Evolutionary conservation across 2,888 invertebrate species (phyloP), one percentile per base, ranked within the genome.

Genomic region (Ferrisia virgata): DNA sequence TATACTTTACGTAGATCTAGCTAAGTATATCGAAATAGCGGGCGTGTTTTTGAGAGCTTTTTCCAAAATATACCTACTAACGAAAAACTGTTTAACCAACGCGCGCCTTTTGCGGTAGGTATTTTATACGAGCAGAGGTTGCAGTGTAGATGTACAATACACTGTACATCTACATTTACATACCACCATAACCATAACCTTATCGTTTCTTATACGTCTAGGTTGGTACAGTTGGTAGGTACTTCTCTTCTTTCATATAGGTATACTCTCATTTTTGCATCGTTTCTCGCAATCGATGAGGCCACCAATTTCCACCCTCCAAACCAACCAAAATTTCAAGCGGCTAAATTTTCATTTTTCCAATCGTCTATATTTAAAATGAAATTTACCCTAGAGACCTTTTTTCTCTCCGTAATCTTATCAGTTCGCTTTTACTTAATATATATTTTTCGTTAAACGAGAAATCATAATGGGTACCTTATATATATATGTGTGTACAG

Each of bases 271-370:
- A 15, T 9, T 53, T 64, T 64, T 13, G 58, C 13, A 4, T 64
- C 18, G 0, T 2, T 4, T 22, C 25, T 13, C 9, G 58, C 58
- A 13, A 64, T 64, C 28, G 58, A 64, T 13, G 25, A 2, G 43
- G 43, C 43, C 25, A 28, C 58, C 58, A 25, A 64, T 64, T 25
- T 64, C 1, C 53, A 11, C 53, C 28, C 11, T 11, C 28, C 47
- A 18, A 47, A n/a, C n/a, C n/a, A 3, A 18, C 18, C 18, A 18
- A 47, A 47, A 47, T 47, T 47, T 47, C 9, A 47, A 18, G 18
- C 47, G 47, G 58, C 58, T 22, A 64, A 64, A 64, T 64, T 64
- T 64, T 28, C 58, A 64, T 64, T 64, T 64, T 64, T 64, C 58
- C 47, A 47, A 47, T 64, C 25, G 28, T 64, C 58, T 64, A 28